A percentile compares a stretch with the other conserved stretches of the same genome.
phyloP scores from a whole-genome alignment of 2,113 vertebrate genomes.

The Perognathus longimembris region DNA sequence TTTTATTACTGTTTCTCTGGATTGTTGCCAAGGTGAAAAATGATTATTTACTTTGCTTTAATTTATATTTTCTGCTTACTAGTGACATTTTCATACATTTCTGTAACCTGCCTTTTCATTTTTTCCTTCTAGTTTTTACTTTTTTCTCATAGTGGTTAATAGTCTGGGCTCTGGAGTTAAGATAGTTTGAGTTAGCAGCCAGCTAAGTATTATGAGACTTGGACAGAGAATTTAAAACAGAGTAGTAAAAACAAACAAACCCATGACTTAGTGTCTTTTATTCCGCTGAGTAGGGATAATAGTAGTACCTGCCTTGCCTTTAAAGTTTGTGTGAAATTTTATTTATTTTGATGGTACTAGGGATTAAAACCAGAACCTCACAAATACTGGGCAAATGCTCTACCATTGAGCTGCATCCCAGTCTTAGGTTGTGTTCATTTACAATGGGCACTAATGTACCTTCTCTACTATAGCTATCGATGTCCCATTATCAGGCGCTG shows the following conservation, averaged over 20 bases:
- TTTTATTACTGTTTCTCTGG: background rate
- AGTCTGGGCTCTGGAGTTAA: background rate
- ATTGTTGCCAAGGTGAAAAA: background rate
- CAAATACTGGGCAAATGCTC: background rate
- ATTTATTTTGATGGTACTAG: background rate
- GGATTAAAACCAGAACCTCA: background rate
- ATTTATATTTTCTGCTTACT: background rate
- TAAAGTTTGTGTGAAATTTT: background rate
- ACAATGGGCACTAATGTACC: background rate
- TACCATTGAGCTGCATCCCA: background rate
- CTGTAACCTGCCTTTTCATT: background rate
- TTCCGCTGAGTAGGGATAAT: background rate
- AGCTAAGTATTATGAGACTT: background rate
- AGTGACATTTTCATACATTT: constrained; percentile 3
- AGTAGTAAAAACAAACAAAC: background rate
- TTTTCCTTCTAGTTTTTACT: background rate
- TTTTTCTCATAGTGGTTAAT: background rate
- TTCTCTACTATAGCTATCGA: background rate
- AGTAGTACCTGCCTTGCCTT: background rate
- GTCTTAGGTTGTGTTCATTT: background rate
- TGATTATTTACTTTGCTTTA: background rate
- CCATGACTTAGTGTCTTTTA: background rate
- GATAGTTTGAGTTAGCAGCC: background rate
- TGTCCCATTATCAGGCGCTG: background rate
- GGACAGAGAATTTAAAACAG: too few species aligned